These are phyloP conservation scores for Euplexia lucipara DNA, from an alignment of 2,888 invertebrate species.

Conservation along the genomic window DNA sequence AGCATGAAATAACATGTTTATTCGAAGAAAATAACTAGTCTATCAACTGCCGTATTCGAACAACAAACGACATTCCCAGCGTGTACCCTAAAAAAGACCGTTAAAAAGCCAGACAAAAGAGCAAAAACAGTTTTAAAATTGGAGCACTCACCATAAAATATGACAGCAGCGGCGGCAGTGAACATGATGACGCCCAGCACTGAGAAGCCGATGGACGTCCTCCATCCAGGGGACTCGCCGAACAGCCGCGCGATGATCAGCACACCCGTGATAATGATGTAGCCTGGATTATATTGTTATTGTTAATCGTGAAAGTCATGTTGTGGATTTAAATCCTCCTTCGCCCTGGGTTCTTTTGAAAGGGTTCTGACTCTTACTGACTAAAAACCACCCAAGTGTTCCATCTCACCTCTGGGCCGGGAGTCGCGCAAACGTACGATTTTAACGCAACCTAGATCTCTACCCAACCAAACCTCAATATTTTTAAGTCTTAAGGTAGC, in stretches of 20 bases:
- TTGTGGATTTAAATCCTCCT: too few relatives aligned
- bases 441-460: too few relatives aligned
- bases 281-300: conserved; percentile 80
- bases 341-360: too few relatives aligned
- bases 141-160: conserved; percentile 88
- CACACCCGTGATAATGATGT: conserved; percentile 92
- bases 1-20: conserved; percentile 24
- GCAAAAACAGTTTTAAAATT: background rate
- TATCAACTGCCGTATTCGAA: background rate
- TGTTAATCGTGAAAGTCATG: too few relatives aligned
- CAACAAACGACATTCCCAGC: too few relatives aligned
- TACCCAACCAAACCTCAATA: too few relatives aligned
- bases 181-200: conserved; percentile 92
- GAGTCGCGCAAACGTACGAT: too few relatives aligned
- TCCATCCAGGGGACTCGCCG: conserved; percentile 92
- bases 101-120: background rate
- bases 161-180: conserved; percentile 92
- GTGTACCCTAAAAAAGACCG: background rate
- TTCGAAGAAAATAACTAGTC: background rate
- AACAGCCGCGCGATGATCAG: conserved; percentile 91
- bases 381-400: too few relatives aligned
- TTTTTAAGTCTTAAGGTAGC: too few relatives aligned
- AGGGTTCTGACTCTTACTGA: too few relatives aligned
- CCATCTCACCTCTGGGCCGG: too few relatives aligned
- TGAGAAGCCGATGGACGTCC: conserved; percentile 92